A percentile compares a stretch with the other conserved stretches of the same genome.
Conservation (phyloP, 1,140 invertebrate genomes). For the Hypothenemus hampei region DNA sequence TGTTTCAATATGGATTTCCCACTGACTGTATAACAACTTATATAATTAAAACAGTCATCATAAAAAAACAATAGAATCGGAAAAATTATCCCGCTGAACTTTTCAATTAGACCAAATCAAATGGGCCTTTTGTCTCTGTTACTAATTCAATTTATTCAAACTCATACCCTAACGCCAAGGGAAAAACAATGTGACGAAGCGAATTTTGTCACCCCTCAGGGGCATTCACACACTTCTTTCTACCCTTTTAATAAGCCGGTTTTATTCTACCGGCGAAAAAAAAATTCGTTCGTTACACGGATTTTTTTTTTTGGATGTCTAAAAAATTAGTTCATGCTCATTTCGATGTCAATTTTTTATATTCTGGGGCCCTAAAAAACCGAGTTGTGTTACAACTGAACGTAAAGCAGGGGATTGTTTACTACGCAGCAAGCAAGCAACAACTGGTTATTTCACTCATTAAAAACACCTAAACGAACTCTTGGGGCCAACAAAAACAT, state of each 20-base stretch:
- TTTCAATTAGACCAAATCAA: constrained; percentile 11
- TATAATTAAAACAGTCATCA: no score
- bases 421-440: not conserved
- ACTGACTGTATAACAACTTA: no score
- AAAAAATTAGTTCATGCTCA: constrained; percentile 1
- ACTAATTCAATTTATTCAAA: constrained; percentile 16
- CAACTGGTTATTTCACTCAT: not conserved
- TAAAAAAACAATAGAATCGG: no score
- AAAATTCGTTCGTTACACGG: constrained; percentile 2
- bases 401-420: no score
- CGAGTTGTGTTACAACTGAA: constrained; percentile 3
- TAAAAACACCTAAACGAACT: not conserved
- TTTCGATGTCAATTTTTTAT: constrained; percentile 4
- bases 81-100: no score
- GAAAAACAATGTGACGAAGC: constrained; percentile 15
- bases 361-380: not conserved
- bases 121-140: constrained; percentile 14
- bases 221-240: not conserved
- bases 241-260: constrained; percentile 5
- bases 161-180: not conserved
- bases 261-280: constrained; percentile 1
- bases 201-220: constrained; percentile 10
- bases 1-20: no score
- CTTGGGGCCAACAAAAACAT: constrained; percentile 1
- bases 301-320: not conserved